Percentiles rank a stretch among this genome's conserved stretches.
These are phyloP conservation scores for Mus musculus DNA, from an alignment of 2,113 vertebrate species.

Conservation along the genomic window GRCm39 chrX:157404501-157405000, in stretches of 20 bases:
- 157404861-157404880: conserved; percentile 17
- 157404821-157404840: conserved; percentile 44
- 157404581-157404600: neutral
- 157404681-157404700: neutral
- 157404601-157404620: neutral
- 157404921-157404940: conserved; percentile 55
- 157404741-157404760: neutral
- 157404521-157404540: neutral
- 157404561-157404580: neutral
- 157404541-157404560: neutral
- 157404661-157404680: conserved; percentile 29
- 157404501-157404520: neutral
- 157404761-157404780: neutral
- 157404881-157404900: neutral
- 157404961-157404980: conserved; percentile 8
- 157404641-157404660: neutral
- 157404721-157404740: neutral
- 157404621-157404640: neutral
- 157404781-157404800: neutral
- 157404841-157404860: conserved; percentile 39
- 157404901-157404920: neutral
- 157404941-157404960: conserved; percentile 25
- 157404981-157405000: neutral
- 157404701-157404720: conserved; percentile 3
- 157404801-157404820: neutral